phyloP scores from a whole-genome alignment of 2,888 invertebrate genomes.

The Sarcophaga subvicina region DNA sequence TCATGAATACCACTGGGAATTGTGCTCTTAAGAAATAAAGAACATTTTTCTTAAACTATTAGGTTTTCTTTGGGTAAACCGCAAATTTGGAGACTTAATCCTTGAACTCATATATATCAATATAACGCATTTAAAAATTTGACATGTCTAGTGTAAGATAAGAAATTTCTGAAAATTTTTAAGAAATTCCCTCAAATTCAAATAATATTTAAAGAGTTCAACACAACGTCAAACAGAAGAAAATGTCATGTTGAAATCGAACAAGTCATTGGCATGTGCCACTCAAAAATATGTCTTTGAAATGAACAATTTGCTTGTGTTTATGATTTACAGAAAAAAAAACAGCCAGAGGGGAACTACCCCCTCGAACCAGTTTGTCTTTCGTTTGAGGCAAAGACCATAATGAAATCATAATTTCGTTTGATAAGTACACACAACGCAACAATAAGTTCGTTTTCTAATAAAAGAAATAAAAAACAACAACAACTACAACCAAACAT shows the following conservation, averaged over 20 bases:
- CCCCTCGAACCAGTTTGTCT: background rate
- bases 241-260: constrained; percentile 37
- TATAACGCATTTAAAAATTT: too few species aligned
- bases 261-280: constrained; percentile 57
- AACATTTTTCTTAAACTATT: too few species aligned
- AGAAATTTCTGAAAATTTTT: too few species aligned
- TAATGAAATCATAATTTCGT: constrained; percentile 74
- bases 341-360: background rate
- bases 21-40: too few species aligned
- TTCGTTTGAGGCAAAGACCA: constrained; percentile 55
- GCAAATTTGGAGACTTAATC: too few species aligned
- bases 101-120: too few species aligned
- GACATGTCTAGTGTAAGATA: too few species aligned
- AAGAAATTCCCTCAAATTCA: background rate
- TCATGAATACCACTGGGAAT: too few species aligned
- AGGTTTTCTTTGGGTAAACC: too few species aligned
- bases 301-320: constrained; percentile 29
- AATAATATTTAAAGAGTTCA: background rate
- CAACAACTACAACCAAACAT: background rate
- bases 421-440: constrained; percentile 39
- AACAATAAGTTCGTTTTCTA: constrained; percentile 52
- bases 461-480: background rate
- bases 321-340: background rate
- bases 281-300: constrained; percentile 25
- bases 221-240: constrained; percentile 20